Conservation (phyloP, 1,140 invertebrate species). For the Brachionus plicatilis region DNA sequence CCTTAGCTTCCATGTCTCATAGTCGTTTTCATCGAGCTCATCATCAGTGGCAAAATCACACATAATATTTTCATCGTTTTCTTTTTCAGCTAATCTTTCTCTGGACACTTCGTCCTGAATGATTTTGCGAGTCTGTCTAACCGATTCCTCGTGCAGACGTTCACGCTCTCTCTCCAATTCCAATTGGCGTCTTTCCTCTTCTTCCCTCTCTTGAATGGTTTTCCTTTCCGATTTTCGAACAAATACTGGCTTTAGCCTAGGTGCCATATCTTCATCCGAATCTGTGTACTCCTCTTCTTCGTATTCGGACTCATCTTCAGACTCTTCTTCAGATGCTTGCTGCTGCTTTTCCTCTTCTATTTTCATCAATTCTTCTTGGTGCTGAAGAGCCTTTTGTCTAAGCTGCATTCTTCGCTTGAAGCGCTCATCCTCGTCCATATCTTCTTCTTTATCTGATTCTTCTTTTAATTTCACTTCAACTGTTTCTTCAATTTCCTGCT, state of each 20-base stretch:
- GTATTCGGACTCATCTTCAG: slow-evolving; percentile 61
- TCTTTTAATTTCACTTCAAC: slow-evolving; percentile 68
- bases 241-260: slow-evolving; percentile 91
- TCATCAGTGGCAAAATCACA: slow-evolving; percentile 86
- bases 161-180: slow-evolving; percentile 72
- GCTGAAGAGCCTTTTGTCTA: slow-evolving; percentile 19
- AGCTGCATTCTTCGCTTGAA: slow-evolving; percentile 34
- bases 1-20: slow-evolving; percentile 92
- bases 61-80: slow-evolving; percentile 59
- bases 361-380: slow-evolving; percentile 54
- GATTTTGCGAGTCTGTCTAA: slow-evolving; percentile 75
- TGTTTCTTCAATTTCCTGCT: slow-evolving; percentile 62
- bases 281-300: slow-evolving; percentile 70
- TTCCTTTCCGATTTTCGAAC: slow-evolving; percentile 84
- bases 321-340: slow-evolving; percentile 67
- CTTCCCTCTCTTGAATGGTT: slow-evolving; percentile 87
- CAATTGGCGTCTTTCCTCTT: slow-evolving; percentile 75
- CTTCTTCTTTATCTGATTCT: slow-evolving; percentile 43
- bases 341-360: slow-evolving; percentile 61
- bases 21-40: slow-evolving; percentile 94
- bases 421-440: slow-evolving; percentile 42
- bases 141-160: slow-evolving; percentile 72
- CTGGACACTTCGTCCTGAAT: slow-evolving; percentile 75
- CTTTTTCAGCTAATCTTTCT: slow-evolving; percentile 62
- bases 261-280: slow-evolving; percentile 63